Evolutionary conservation across 2,888 invertebrate species (phyloP), one percentile per base, ranked within the genome.

Genomic region (Quadroppia sp.): DNA sequence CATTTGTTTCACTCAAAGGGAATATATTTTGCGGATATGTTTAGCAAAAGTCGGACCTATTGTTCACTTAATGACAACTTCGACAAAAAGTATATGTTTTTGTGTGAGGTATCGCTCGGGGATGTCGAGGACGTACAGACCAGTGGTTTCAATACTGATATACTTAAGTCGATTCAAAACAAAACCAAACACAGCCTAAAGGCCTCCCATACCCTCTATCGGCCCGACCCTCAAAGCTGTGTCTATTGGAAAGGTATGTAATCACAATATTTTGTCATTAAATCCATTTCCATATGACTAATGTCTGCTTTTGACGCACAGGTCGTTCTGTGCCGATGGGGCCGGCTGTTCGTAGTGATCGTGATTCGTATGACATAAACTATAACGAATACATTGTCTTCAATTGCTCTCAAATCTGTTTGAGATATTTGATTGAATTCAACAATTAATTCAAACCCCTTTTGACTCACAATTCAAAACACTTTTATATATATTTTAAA

Each of bases 1-100:
- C n/a, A 2, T 72, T 71, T 78, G 15, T 79, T 78, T 77, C 20
- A 64, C 17, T 64, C 15, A 13, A 81, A 84, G 83, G 85, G 85
- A 20, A 81, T 85, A 73, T 85, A 85, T 78, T 81, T 83, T 67
- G 82, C 85, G 1, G 85, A 86, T 79, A 80, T 81, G 71, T 85
- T 85, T 79, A 80, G 79, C 48, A 85, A 85, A 79, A 84, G 84
- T 78, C 76, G 78, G 25, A 78, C 78, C 67, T 83, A 84, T 78
- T 82, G 83, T 71, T 78, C 81, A 74, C 80, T n/a, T n/a, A n/a
- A n/a, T n/a, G n/a, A n/a, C n/a, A n/a, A 81, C 71, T 79, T 80
- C 71, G 79, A 79, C 36, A 77, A 78, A 30, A 82, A 82, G 71
- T 83, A 82, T 78, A 83, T 84, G 80, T 78, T 85, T 28, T 79